Evolutionary conservation across 1,140 invertebrate species (phyloP).

Genomic region (Solenopsis invicta): DNA sequence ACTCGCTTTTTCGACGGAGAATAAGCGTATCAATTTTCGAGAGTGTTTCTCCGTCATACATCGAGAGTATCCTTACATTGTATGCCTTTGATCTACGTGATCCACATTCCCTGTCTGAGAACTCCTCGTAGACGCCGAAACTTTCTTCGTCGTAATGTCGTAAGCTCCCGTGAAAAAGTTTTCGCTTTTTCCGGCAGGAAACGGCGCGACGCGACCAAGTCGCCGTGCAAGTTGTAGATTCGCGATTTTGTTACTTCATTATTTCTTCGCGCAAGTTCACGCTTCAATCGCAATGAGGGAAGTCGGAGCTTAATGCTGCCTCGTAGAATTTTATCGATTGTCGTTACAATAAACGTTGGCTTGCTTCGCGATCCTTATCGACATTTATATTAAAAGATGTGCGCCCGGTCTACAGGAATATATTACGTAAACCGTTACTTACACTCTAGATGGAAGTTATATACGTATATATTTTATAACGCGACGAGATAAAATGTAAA

Average conservation of each 20-base stretch:
- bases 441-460: background rate
- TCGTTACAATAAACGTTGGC: background rate
- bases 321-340: slow-evolving; percentile 21
- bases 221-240: slow-evolving; percentile 68
- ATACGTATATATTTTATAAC: slow-evolving; percentile 9
- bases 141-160: slow-evolving; percentile 69
- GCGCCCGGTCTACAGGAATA: background rate
- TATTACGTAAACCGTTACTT: background rate
- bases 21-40: slow-evolving; percentile 28
- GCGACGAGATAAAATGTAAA: background rate
- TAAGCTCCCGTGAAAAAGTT: slow-evolving; percentile 70
- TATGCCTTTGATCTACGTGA: slow-evolving; percentile 68
- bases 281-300: slow-evolving; percentile 55
- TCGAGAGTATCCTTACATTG: slow-evolving; percentile 20
- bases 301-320: slow-evolving; percentile 49
- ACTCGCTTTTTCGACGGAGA: slow-evolving; percentile 15
- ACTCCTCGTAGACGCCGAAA: slow-evolving; percentile 60
- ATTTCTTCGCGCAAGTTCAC: slow-evolving; percentile 70
- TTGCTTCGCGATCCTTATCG: background rate
- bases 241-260: slow-evolving; percentile 72
- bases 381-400: background rate
- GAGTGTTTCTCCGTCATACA: background rate
- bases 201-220: slow-evolving; percentile 65
- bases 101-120: slow-evolving; percentile 61
- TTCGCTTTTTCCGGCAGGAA: slow-evolving; percentile 28